Conservation (phyloP, 1,140 invertebrate species). For the Glomeris maerens region DNA sequence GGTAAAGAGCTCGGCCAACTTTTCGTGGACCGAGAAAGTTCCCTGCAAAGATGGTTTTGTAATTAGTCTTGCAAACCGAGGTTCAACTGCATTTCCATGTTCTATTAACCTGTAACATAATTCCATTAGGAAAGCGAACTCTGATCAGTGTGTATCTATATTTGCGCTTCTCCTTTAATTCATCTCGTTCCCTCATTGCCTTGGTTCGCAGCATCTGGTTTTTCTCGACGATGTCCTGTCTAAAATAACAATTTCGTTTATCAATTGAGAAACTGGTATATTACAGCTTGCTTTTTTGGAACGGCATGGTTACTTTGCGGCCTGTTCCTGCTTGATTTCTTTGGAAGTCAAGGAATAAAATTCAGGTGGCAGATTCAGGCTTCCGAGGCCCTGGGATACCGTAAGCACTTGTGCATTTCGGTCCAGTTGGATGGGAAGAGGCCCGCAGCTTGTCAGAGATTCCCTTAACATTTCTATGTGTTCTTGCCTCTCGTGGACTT, state of each 20-base stretch:
- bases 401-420: conserved; percentile 67
- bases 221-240: conserved; percentile 53
- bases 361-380: conserved; percentile 56
- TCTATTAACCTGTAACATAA: conserved; percentile 51
- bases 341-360: conserved; percentile 65
- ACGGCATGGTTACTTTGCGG: conserved; percentile 40
- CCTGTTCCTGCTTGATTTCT: conserved; percentile 72
- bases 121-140: conserved; percentile 71
- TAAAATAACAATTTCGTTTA: conserved; percentile 13
- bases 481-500: conserved; percentile 18
- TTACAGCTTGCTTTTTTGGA: conserved; percentile 4
- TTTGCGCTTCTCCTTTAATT: conserved; percentile 54
- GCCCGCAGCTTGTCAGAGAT: conserved; percentile 58
- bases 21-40: conserved; percentile 66
- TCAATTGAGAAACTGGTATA: background rate
- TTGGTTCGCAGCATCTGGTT: conserved; percentile 72
- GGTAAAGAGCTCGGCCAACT: conserved; percentile 47
- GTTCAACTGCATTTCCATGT: background rate
- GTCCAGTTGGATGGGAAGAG: conserved; percentile 66
- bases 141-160: conserved; percentile 74
- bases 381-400: conserved; percentile 51
- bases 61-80: background rate
- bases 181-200: conserved; percentile 80
- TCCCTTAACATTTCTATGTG: conserved; percentile 49
- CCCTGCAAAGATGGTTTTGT: conserved; percentile 38